Evolutionary conservation across 2,113 vertebrate genomes (phyloP).

Genomic region (Ophthalmotilapia sp.): DNA sequence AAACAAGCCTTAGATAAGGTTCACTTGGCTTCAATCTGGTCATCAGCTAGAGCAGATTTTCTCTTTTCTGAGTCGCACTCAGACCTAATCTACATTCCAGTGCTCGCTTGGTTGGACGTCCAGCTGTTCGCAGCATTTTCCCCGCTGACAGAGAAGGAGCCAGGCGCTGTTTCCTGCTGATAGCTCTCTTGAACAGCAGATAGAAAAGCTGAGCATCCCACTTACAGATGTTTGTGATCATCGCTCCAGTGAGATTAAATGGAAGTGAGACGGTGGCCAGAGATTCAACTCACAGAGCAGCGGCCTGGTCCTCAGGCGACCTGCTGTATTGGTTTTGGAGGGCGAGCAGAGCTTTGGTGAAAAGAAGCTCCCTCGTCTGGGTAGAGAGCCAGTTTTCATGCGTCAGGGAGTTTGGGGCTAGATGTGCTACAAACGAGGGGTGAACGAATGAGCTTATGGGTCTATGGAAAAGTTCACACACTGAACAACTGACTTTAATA

Average conservation of each 20-base stretch:
- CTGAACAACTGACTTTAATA: constrained; percentile 31
- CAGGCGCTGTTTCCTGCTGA: constrained; percentile 15
- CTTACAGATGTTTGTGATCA: constrained; percentile 64
- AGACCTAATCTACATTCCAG: constrained; percentile 13
- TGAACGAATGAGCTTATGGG: constrained; percentile 23
- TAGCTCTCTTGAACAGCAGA: constrained; percentile 29
- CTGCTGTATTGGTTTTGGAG: constrained; percentile 41
- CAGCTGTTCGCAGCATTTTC: constrained; percentile 16
- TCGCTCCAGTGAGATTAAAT: constrained; percentile 28
- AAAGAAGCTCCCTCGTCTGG: constrained; percentile 20
- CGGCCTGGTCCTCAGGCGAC: not conserved
- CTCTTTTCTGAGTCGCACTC: not conserved
- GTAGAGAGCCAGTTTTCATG: not conserved
- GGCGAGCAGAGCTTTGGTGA: not conserved
- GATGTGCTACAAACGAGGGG: constrained; percentile 10
- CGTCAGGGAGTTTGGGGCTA: constrained; percentile 6
- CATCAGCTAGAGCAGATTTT: not conserved
- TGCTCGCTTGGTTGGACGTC: not conserved
- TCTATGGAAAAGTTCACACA: constrained; percentile 45
- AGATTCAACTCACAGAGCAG: not conserved
- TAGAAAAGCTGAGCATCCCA: constrained; percentile 29
- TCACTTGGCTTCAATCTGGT: not conserved
- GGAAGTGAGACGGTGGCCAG: constrained; percentile 17
- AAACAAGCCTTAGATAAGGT: not conserved
- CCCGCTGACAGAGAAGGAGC: not conserved